Evolutionary conservation across 2,888 invertebrate genomes (phyloP).

Genomic region (Caradrina clavipalpis): DNA sequence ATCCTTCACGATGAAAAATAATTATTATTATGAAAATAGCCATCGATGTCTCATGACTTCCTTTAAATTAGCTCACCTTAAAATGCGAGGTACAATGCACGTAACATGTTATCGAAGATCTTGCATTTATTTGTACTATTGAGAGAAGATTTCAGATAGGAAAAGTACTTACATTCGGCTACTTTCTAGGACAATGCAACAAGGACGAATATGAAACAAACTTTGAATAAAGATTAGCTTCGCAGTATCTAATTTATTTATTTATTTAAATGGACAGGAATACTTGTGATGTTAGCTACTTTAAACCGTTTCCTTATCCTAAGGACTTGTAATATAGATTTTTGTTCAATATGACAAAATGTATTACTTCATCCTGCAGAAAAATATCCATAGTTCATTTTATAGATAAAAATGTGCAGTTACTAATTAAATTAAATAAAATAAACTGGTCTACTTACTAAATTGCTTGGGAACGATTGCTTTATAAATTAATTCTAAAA

Average conservation of each 20-base stretch:
- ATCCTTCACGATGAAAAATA: not conserved
- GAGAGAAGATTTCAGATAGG: conserved; percentile 6
- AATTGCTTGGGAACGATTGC: not conserved
- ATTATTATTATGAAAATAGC: not conserved
- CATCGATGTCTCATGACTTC: too few relatives aligned
- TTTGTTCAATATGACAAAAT: not conserved
- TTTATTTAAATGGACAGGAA: conserved; percentile 27
- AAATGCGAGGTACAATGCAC: not conserved
- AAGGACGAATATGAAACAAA: conserved; percentile 28
- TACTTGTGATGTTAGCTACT: conserved; percentile 14
- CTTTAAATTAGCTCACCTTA: not conserved
- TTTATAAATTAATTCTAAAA: conserved; percentile 2
- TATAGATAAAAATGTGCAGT: not conserved
- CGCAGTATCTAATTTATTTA: conserved; percentile 10
- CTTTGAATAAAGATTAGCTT: conserved; percentile 42
- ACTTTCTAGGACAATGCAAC: conserved; percentile 6
- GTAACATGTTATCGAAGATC: not conserved
- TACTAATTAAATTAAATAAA: not conserved
- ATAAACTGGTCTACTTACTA: not conserved
- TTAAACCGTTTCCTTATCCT: conserved; percentile 1
- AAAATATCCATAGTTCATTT: not conserved
- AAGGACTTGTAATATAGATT: not conserved
- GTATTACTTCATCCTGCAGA: not conserved
- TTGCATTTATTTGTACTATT: not conserved
- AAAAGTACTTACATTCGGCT: conserved; percentile 27